Conservation (phyloP, 2,888 invertebrate species). For the Reticulitermes lucifugus region DNA sequence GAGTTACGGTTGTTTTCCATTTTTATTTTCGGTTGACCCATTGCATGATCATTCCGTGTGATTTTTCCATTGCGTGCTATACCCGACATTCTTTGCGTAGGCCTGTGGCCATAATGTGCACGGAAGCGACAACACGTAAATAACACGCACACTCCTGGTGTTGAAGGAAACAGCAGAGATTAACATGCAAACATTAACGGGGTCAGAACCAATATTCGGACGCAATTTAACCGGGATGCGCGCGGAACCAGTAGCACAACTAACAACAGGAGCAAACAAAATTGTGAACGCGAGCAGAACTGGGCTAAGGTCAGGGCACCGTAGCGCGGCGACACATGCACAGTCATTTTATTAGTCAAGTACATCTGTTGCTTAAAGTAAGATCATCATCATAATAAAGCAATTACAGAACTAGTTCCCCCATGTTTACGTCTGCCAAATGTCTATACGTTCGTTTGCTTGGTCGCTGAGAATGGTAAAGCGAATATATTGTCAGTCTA, state of each 20-base stretch:
- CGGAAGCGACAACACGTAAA: background rate
- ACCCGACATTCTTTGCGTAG: background rate
- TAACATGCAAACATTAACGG: slow-evolving; percentile 11
- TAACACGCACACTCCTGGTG: background rate
- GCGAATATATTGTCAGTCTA: too few species aligned
- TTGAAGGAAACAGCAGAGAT: background rate
- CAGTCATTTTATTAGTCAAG: too few species aligned
- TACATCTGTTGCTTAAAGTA: background rate
- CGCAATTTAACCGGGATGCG: background rate
- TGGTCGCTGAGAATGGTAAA: too few species aligned
- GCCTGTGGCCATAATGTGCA: background rate
- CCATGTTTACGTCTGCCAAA: too few species aligned
- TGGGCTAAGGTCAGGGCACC: slow-evolving; percentile 38
- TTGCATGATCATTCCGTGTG: background rate
- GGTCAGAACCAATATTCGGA: slow-evolving; percentile 20
- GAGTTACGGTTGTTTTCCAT: background rate
- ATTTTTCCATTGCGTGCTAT: background rate
- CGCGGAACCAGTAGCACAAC: slow-evolving; percentile 13
- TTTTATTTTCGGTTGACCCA: background rate
- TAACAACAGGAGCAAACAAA: background rate
- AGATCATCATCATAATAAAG: too few species aligned
- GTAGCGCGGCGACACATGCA: background rate
- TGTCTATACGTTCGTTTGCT: too few species aligned
- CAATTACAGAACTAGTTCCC: too few species aligned
- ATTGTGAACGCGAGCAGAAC: background rate